Conservation (phyloP, 2,888 invertebrate species). For the Plemyria rubiginata region DNA sequence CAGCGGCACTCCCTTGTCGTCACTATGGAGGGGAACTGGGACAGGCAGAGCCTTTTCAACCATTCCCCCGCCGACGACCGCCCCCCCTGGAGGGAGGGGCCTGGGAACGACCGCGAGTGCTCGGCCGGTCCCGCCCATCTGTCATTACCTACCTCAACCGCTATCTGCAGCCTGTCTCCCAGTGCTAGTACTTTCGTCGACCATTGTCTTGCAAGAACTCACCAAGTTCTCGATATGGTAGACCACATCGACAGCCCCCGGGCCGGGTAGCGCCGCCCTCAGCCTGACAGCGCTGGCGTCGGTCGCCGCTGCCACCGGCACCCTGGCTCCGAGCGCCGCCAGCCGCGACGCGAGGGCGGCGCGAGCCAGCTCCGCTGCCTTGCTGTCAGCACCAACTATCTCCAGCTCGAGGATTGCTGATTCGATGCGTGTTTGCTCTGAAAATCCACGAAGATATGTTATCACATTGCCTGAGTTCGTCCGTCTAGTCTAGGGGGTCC, state of each 20-base stretch:
- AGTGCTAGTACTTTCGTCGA: too few relatives aligned
- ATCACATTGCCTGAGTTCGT: neutral
- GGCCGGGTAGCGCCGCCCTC: slow-evolving; percentile 88
- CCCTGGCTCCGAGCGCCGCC: slow-evolving; percentile 63
- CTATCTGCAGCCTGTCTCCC: too few relatives aligned
- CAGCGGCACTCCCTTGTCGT: too few relatives aligned
- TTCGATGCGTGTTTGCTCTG: slow-evolving; percentile 89
- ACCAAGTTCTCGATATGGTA: slow-evolving; percentile 92
- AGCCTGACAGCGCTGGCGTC: slow-evolving; percentile 81
- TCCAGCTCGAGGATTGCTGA: slow-evolving; percentile 91
- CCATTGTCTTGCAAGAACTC: slow-evolving; percentile 46
- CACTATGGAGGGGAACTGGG: too few relatives aligned
- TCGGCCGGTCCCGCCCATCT: too few relatives aligned
- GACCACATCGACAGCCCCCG: slow-evolving; percentile 91
- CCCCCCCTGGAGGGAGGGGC: too few relatives aligned
- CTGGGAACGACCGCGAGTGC: too few relatives aligned
- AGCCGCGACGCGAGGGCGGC: slow-evolving; percentile 64
- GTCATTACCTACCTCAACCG: too few relatives aligned
- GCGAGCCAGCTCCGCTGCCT: slow-evolving; percentile 79
- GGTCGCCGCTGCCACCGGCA: slow-evolving; percentile 61
- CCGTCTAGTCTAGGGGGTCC: too few relatives aligned
- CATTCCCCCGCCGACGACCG: too few relatives aligned
- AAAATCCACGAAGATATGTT: slow-evolving; percentile 1
- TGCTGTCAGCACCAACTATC: slow-evolving; percentile 86
- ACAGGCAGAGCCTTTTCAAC: too few relatives aligned